These are phyloP conservation scores for Haliclona indistincta DNA, from an alignment of 37 sponge, comb jelly and placozoan genomes.

Conservation along the genomic window DNA sequence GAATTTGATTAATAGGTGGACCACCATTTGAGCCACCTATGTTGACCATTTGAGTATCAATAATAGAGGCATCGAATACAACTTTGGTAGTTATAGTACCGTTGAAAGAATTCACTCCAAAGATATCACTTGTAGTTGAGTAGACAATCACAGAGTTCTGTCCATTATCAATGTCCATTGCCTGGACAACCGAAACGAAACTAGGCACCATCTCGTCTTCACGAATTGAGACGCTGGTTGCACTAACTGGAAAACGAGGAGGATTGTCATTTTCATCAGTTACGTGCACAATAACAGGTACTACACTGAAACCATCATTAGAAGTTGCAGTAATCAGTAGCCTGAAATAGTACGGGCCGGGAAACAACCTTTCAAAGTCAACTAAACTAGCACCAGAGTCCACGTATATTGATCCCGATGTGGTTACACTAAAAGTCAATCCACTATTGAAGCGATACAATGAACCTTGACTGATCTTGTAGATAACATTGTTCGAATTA, in stretches of 20 bases:
- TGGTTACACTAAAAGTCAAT: slow-evolving; percentile 18
- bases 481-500: background rate
- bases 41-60: background rate
- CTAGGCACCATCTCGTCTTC: slow-evolving; percentile 32
- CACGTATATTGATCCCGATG: background rate
- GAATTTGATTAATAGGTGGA: background rate
- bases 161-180: slow-evolving; percentile 45
- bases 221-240: background rate
- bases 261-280: slow-evolving; percentile 42
- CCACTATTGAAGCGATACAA: slow-evolving; percentile 50
- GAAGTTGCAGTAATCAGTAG: slow-evolving; percentile 33
- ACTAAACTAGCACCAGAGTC: background rate
- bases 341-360: slow-evolving; percentile 14
- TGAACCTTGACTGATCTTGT: slow-evolving; percentile 14
- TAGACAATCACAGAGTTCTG: slow-evolving; percentile 37
- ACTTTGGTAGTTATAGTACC: slow-evolving; percentile 15
- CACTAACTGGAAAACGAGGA: slow-evolving; percentile 19
- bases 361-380: slow-evolving; percentile 45
- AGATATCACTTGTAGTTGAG: background rate
- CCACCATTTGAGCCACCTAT: background rate
- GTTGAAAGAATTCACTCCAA: slow-evolving; percentile 4
- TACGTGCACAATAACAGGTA: slow-evolving; percentile 31
- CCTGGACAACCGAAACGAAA: slow-evolving; percentile 24
- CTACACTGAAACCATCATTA: slow-evolving; percentile 11
- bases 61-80: slow-evolving; percentile 23